These are phyloP conservation scores for Cheumatopsyche charites DNA, from an alignment of 1,140 invertebrate genomes.

Conservation along the genomic window DNA sequence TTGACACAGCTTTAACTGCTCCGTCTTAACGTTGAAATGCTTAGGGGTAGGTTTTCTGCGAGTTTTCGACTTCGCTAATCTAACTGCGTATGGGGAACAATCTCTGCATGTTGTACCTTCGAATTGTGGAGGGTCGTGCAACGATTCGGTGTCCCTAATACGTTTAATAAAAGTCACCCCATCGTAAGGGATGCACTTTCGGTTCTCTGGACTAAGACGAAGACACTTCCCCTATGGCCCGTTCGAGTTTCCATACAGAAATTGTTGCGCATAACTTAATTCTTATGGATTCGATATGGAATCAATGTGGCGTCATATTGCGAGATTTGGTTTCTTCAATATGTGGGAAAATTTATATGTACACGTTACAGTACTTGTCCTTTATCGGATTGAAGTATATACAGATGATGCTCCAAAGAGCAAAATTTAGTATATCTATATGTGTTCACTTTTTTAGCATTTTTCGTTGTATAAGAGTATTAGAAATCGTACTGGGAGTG, in stretches of 20 bases:
- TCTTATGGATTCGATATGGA: conserved; percentile 8
- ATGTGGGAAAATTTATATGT: too few relatives aligned
- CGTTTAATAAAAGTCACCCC: conserved; percentile 48
- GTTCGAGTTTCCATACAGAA: not conserved
- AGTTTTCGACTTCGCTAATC: not conserved
- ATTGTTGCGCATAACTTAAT: conserved; percentile 27
- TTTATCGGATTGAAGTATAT: too few relatives aligned
- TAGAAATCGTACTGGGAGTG: too few relatives aligned
- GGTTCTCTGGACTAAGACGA: conserved; percentile 36
- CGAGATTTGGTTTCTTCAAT: too few relatives aligned
- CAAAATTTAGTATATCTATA: too few relatives aligned
- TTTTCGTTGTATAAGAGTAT: too few relatives aligned
- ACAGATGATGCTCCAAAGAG: too few relatives aligned
- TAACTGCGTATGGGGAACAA: conserved; percentile 36
- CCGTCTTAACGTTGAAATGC: not conserved
- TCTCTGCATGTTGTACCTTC: conserved; percentile 47
- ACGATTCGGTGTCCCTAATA: conserved; percentile 44
- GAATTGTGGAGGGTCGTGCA: conserved; percentile 43
- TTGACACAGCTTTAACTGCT: too few relatives aligned
- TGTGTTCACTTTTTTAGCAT: too few relatives aligned
- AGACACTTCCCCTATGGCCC: not conserved
- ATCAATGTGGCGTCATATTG: conserved; percentile 7
- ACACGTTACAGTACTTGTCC: too few relatives aligned
- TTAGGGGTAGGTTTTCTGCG: not conserved
- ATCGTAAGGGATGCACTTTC: conserved; percentile 21